Evolutionary conservation across 2,113 vertebrate genomes (phyloP).

Genomic region (Desmodus rotundus): DNA sequence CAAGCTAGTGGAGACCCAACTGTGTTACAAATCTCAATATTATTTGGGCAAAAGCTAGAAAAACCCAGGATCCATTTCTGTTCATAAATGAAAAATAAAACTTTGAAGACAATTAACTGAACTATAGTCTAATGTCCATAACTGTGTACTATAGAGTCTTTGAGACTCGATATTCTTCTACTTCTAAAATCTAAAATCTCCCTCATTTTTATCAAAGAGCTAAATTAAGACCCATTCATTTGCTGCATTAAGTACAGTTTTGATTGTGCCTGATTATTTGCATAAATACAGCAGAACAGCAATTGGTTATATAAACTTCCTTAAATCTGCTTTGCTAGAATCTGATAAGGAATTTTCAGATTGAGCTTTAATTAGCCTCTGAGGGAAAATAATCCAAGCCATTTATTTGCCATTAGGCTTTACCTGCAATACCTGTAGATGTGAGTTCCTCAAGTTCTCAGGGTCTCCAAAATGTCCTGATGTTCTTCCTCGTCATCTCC

Average conservation of each 20-base stretch:
- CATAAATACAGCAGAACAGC: too few relatives aligned
- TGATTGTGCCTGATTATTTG: too few relatives aligned
- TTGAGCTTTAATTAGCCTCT: neutral
- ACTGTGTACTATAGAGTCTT: neutral
- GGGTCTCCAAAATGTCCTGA: neutral
- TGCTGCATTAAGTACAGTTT: too few relatives aligned
- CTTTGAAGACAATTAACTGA: neutral
- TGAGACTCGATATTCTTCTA: too few relatives aligned
- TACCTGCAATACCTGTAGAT: neutral
- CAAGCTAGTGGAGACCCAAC: neutral
- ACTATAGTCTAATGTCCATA: neutral
- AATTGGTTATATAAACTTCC: neutral
- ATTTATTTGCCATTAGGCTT: neutral
- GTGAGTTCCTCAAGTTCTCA: neutral
- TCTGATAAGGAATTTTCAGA: neutral
- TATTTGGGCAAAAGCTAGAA: neutral
- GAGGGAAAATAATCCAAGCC: neutral
- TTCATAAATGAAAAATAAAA: neutral
- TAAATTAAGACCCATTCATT: too few relatives aligned
- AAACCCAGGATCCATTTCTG: neutral
- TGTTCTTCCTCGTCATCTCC: neutral
- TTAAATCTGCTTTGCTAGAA: neutral
- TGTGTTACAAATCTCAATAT: neutral
- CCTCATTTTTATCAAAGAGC: too few relatives aligned
- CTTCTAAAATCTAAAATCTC: too few relatives aligned